Base-by-base conservation (phyloP, 2,888 invertebrate genomes). In the Scaptomyza caliginosa region DNA sequence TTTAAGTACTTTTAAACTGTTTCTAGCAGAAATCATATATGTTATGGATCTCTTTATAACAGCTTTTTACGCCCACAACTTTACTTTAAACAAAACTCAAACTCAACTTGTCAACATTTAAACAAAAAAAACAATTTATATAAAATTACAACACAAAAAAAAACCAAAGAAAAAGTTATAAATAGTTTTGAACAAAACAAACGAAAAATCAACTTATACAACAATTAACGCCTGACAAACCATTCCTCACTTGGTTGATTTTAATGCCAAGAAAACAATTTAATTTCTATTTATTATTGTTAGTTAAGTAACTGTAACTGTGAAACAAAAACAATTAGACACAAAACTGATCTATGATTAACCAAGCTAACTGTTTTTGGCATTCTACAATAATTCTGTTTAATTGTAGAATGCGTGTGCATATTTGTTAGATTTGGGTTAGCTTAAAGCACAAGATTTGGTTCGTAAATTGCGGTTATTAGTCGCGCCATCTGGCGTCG, bases 171-270 rank as follows among this genome's bases (percentile, higher is more conserved):
- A 56, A 64, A 84, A 49, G 78, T 83, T 86, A 65, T 46, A 58
- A 48, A 38, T 52, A 40, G 16, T 17, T 74, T 68, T 40, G 48
- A 21, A 11, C 39, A 62, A 30, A 60, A 69, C 60, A 84, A 70
- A 42, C 34, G 1, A 34, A 62, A 46, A 13, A 32, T 19, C 16
- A 17, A 42, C 56, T 63, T 58, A 57, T 74, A 74, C 66, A 51
- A 65, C 62, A 68, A 71, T 74, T 77, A 88, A 57, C 76, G 55
- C 65, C 55, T 46, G 55, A 51, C 58, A 81, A 40, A 50, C 55
- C 40, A 67, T 60, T 81, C 65, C 24, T 39, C 87, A 86, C 70
- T 74, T 68, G 77, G 82, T 30, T 83, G 88, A 70, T 50, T 88
- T 83, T 40, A 23, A 63, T 62, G 50, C 42, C 13, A 46, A 2